These are phyloP conservation scores for Gastrophryne carolinensis DNA, from an alignment of 2,797 vertebrate species.

Conservation along the genomic window DNA sequence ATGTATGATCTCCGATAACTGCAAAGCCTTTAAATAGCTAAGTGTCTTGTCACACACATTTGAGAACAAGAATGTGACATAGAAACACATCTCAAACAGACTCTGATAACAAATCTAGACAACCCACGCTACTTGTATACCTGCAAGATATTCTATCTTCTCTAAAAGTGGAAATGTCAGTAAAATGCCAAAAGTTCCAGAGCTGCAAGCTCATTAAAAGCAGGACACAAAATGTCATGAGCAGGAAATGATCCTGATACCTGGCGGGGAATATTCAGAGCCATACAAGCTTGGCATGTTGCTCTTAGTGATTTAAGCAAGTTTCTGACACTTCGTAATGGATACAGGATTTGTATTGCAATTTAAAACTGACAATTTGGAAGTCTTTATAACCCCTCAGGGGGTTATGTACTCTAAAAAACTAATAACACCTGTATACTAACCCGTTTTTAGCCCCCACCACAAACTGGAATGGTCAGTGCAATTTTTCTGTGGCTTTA, in stretches of 20 bases:
- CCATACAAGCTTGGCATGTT: constrained; percentile 32
- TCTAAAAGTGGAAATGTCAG: constrained; percentile 50
- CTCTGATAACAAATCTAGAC: constrained; percentile 34
- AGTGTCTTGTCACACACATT: neutral
- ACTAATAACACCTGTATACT: no score
- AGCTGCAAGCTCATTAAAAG: constrained; percentile 46
- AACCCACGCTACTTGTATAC: constrained; percentile 4
- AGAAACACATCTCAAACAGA: constrained; percentile 1
- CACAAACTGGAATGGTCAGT: no score
- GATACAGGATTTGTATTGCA: constrained; percentile 8
- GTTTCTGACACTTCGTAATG: constrained; percentile 27
- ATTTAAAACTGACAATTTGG: neutral
- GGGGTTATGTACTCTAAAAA: no score
- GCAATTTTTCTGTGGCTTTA: no score
- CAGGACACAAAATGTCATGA: constrained; percentile 50
- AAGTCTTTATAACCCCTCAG: neutral
- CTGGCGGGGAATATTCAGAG: constrained; percentile 33
- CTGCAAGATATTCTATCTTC: constrained; percentile 45
- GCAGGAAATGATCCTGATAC: constrained; percentile 46
- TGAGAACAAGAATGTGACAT: constrained; percentile 11
- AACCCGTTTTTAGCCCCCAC: no score
- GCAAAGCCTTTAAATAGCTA: neutral
- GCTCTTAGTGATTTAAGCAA: constrained; percentile 35
- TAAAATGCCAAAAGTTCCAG: constrained; percentile 51
- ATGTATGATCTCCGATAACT: no score